phyloP scores from a whole-genome alignment of 1,140 invertebrate species.

The Drosophila jambulina region DNA sequence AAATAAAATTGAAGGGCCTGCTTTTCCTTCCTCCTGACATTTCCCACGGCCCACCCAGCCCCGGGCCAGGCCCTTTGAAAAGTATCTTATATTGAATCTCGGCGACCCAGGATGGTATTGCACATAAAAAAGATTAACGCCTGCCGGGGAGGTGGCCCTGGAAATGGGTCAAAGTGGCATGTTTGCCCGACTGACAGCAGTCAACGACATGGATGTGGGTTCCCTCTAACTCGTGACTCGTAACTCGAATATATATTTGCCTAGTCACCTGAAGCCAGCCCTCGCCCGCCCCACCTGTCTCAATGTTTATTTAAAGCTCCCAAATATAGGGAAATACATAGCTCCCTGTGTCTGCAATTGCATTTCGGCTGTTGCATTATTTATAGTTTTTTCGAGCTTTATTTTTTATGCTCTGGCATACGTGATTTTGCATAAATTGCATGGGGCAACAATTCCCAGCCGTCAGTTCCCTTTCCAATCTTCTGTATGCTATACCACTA shows the following conservation, averaged over 20 bases:
- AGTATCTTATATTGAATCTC: constrained; percentile 79
- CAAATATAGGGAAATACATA: constrained; percentile 8
- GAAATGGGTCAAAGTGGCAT: constrained; percentile 65
- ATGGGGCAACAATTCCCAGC: constrained; percentile 16
- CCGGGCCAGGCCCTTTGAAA: constrained; percentile 29
- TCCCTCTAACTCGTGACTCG: constrained; percentile 1
- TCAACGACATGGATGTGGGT: constrained; percentile 52
- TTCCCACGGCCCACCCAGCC: constrained; percentile 18
- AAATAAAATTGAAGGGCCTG: constrained; percentile 74
- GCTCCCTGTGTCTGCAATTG: constrained; percentile 28
- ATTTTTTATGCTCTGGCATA: constrained; percentile 62
- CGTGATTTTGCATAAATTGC: constrained; percentile 73
- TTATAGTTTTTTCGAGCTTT: constrained; percentile 53
- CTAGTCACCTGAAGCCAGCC: constrained; percentile 18
- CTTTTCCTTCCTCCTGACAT: constrained; percentile 7
- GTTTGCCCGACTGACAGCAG: constrained; percentile 51
- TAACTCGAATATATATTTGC: constrained; percentile 16
- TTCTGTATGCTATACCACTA: background rate
- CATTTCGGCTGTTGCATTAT: constrained; percentile 70
- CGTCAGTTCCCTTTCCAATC: background rate
- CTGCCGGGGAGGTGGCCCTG: constrained; percentile 32
- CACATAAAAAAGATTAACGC: constrained; percentile 74
- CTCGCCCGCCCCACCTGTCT: background rate
- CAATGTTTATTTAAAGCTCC: constrained; percentile 27
- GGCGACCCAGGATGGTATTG: constrained; percentile 51